Conservation (phyloP, 2,113 vertebrate genomes). For the Melanotaenia duboulayi region DNA sequence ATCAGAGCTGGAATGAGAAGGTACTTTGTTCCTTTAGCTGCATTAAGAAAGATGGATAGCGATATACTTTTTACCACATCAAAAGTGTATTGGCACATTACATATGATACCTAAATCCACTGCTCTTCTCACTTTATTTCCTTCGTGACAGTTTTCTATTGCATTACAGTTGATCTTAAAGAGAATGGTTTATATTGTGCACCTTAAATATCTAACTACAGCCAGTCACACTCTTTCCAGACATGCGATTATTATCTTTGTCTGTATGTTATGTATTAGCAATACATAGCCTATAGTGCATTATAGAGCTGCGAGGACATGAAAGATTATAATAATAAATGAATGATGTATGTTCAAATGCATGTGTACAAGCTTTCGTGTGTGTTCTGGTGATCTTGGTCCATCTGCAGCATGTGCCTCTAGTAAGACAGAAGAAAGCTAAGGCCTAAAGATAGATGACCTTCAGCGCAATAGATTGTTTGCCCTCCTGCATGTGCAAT, state of each 20-base stretch:
- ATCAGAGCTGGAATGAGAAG: slow-evolving; percentile 49
- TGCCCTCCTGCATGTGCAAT: neutral
- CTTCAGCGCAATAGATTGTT: neutral
- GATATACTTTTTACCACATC: slow-evolving; percentile 26
- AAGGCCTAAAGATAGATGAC: neutral
- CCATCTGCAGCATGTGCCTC: neutral
- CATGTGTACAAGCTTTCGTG: too few relatives aligned
- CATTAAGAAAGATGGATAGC: slow-evolving; percentile 16
- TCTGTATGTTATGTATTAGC: neutral
- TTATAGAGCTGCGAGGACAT: neutral
- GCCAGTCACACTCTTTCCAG: neutral
- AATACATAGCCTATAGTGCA: neutral
- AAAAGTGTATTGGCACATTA: slow-evolving; percentile 8
- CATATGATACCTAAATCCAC: slow-evolving; percentile 35
- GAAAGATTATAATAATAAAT: neutral
- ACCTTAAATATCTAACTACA: neutral
- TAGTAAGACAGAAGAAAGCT: neutral
- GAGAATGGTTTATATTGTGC: neutral
- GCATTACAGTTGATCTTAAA: neutral
- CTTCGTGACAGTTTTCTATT: neutral
- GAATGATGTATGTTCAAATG: neutral
- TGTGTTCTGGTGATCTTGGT: neutral
- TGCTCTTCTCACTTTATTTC: neutral
- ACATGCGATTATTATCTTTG: neutral
- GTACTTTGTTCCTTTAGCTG: slow-evolving; percentile 47